Conservation (phyloP, 2,113 vertebrate genomes). For the Colius striatus region DNA sequence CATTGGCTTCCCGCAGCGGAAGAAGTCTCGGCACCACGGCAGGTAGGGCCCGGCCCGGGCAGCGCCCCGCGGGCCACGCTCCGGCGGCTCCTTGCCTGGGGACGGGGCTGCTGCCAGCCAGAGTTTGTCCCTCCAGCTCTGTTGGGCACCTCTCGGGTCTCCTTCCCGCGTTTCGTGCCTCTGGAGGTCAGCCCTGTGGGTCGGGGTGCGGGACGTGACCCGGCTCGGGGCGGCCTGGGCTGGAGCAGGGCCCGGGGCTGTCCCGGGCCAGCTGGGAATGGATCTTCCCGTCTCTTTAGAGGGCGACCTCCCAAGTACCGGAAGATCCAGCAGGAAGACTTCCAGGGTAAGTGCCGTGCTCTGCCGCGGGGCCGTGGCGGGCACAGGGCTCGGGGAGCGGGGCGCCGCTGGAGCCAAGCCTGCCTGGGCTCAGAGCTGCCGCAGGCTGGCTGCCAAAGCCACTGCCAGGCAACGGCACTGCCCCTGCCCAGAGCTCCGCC, state of each 20-base stretch:
- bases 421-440: not conserved
- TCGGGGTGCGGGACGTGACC: not conserved
- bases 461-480: rapidly evolving
- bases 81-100: rapidly evolving
- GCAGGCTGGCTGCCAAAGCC: not conserved
- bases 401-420: not conserved
- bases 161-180: not conserved
- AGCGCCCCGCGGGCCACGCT: not conserved
- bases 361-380: not conserved
- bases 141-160: not conserved
- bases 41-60: constrained; percentile 74
- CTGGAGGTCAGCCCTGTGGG: not conserved
- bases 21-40: constrained; percentile 93
- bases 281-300: constrained; percentile 76
- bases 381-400: not conserved
- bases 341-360: constrained; percentile 84
- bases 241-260: constrained; percentile 8
- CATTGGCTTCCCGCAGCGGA: constrained; percentile 87
- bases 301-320: constrained; percentile 95
- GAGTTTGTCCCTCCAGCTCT: not conserved
- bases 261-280: not conserved
- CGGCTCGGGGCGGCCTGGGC: too few relatives aligned
- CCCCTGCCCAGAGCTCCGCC: not conserved
- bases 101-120: not conserved
- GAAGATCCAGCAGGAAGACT: constrained; percentile 92